phyloP scores from a whole-genome alignment of 1,140 invertebrate species.

The Triops longicaudatus region DNA sequence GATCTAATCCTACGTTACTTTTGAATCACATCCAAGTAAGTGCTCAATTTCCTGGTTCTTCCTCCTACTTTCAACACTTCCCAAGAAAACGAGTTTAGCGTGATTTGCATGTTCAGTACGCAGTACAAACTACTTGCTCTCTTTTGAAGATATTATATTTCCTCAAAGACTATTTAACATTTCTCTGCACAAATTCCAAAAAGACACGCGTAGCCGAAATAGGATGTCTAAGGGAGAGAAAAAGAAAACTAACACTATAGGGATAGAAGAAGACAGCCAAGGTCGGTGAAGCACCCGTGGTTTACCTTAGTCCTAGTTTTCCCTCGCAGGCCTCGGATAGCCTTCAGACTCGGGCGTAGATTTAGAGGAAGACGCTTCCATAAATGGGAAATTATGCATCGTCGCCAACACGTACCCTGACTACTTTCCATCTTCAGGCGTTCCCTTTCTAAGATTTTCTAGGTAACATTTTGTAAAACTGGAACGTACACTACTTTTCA shows the following conservation, averaged over 20 bases:
- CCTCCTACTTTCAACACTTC: too few relatives aligned
- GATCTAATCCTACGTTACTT: neutral
- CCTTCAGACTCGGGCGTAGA: neutral
- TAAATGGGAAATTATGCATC: neutral
- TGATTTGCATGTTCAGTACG: too few relatives aligned
- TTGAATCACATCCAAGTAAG: neutral
- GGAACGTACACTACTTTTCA: too few relatives aligned
- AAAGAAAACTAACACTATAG: neutral
- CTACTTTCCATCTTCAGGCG: neutral
- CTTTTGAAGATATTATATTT: too few relatives aligned
- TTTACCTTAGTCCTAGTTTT: constrained; percentile 2
- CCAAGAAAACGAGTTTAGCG: too few relatives aligned
- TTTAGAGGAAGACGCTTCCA: neutral
- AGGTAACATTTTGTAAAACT: too few relatives aligned
- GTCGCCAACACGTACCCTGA: neutral
- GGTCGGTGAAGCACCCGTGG: constrained; percentile 13
- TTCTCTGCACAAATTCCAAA: too few relatives aligned
- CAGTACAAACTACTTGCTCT: too few relatives aligned
- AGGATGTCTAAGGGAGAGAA: too few relatives aligned
- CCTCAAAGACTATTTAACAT: too few relatives aligned
- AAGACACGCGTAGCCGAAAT: too few relatives aligned
- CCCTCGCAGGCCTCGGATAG: neutral
- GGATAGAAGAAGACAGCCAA: neutral
- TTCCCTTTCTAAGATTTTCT: neutral
- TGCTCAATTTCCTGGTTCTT: too few relatives aligned